Percentiles rank a stretch among this genome's conserved stretches.
phyloP scores from a whole-genome alignment of 2,888 invertebrate genomes.

The Clepsis dumicolana region DNA sequence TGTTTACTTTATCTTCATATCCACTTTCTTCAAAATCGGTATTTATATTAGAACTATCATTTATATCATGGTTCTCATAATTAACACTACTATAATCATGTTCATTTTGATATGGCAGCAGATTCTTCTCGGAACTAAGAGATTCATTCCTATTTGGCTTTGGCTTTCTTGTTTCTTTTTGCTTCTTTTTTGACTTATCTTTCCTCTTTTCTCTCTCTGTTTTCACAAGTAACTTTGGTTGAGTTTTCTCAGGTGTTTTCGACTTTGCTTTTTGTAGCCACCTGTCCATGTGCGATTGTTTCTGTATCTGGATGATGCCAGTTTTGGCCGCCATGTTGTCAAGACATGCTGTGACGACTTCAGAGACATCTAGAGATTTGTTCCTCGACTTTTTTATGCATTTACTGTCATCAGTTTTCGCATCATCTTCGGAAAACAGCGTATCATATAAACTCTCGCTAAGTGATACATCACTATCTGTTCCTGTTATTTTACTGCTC shows the following conservation, averaged over 20 bases:
- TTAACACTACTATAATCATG: slow-evolving; percentile 59
- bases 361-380: slow-evolving; percentile 75
- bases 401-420: slow-evolving; percentile 64
- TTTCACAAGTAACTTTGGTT: slow-evolving; percentile 53
- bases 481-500: slow-evolving; percentile 70
- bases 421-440: slow-evolving; percentile 76
- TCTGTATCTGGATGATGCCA: slow-evolving; percentile 79
- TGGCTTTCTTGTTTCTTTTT: slow-evolving; percentile 30
- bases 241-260: slow-evolving; percentile 78
- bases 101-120: slow-evolving; percentile 57
- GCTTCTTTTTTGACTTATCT: slow-evolving; percentile 40
- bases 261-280: slow-evolving; percentile 84
- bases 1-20: slow-evolving; percentile 44
- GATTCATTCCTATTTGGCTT: slow-evolving; percentile 55
- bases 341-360: slow-evolving; percentile 80
- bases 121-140: slow-evolving; percentile 51
- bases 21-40: slow-evolving; percentile 44
- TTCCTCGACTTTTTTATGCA: slow-evolving; percentile 64
- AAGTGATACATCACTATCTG: slow-evolving; percentile 77
- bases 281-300: slow-evolving; percentile 82
- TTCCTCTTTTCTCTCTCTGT: slow-evolving; percentile 45
- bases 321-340: slow-evolving; percentile 83
- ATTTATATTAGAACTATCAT: slow-evolving; percentile 36
- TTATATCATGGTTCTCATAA: slow-evolving; percentile 41
- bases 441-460: slow-evolving; percentile 82